A percentile compares a stretch with the other conserved stretches of the same genome.
Evolutionary conservation across 2,888 invertebrate genomes (phyloP).

Genomic region (Formica aserva): DNA sequence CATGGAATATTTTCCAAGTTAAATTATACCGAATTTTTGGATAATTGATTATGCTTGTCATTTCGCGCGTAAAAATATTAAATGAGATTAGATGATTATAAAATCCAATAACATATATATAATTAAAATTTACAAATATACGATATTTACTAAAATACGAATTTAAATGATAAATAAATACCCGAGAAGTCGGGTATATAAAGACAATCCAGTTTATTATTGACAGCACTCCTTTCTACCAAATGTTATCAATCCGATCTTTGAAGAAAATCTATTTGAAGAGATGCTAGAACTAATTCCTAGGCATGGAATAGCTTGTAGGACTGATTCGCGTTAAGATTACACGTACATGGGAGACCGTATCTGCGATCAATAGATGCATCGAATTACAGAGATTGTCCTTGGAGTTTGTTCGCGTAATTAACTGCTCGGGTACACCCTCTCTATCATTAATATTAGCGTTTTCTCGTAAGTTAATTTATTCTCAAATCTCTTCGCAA

Average conservation of each 20-base stretch:
- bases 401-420: conserved; percentile 20
- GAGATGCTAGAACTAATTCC: neutral
- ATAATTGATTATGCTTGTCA: neutral
- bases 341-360: neutral
- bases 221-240: too few relatives aligned
- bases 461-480: neutral
- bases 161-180: neutral
- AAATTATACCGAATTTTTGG: neutral
- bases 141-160: neutral
- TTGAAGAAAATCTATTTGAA: conserved; percentile 5
- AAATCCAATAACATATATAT: neutral
- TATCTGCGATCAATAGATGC: conserved; percentile 19
- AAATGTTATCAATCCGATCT: neutral
- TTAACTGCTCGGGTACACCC: conserved; percentile 14
- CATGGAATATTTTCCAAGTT: neutral
- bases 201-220: neutral
- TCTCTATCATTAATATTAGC: conserved; percentile 5
- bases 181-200: neutral
- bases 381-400: neutral
- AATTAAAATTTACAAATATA: neutral
- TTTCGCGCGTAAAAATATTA: neutral
- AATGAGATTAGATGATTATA: neutral
- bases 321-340: conserved; percentile 3
- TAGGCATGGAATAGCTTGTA: conserved; percentile 31
- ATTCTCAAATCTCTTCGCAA: neutral